A percentile compares a stretch with the other conserved stretches of the same genome.
Conservation (phyloP, 2,113 vertebrate genomes). For the Herpailurus yagouaroundi region DNA sequence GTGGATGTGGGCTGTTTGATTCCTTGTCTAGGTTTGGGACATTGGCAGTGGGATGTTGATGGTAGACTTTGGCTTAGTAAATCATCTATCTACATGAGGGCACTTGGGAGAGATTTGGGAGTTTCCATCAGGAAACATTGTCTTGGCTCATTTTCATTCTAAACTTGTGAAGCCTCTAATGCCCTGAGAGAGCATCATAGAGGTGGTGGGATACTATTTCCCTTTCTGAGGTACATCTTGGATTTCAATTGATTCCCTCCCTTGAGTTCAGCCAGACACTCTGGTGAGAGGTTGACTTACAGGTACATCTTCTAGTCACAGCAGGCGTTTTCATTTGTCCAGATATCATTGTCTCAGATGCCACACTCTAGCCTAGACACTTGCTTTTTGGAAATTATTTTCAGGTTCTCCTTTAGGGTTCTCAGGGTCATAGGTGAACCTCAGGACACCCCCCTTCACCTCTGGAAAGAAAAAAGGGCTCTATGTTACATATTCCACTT, state of each 20-base stretch:
- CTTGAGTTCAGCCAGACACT: neutral
- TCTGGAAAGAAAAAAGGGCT: neutral
- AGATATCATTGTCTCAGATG: neutral
- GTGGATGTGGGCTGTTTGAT: neutral
- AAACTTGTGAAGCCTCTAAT: neutral
- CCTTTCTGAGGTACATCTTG: neutral
- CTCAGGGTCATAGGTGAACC: neutral
- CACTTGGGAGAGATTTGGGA: neutral
- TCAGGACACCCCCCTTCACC: neutral
- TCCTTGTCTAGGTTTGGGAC: neutral
- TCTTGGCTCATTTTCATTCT: neutral
- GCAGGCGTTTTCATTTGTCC: neutral
- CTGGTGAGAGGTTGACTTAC: neutral
- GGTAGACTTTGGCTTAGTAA: neutral
- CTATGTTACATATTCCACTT: neutral
- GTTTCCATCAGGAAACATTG: neutral
- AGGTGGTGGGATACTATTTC: neutral
- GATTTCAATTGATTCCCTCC: neutral
- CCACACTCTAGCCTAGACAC: neutral
- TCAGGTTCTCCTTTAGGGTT: neutral
- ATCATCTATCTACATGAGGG: neutral
- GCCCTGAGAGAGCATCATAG: neutral
- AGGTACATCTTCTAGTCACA: neutral
- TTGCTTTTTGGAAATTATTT: neutral
- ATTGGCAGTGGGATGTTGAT: neutral